A percentile compares a stretch with the other conserved stretches of the same genome.
These are phyloP conservation scores for Acromyrmex echinatior DNA, from an alignment of 1,140 invertebrate species.

Conservation along the genomic window DNA sequence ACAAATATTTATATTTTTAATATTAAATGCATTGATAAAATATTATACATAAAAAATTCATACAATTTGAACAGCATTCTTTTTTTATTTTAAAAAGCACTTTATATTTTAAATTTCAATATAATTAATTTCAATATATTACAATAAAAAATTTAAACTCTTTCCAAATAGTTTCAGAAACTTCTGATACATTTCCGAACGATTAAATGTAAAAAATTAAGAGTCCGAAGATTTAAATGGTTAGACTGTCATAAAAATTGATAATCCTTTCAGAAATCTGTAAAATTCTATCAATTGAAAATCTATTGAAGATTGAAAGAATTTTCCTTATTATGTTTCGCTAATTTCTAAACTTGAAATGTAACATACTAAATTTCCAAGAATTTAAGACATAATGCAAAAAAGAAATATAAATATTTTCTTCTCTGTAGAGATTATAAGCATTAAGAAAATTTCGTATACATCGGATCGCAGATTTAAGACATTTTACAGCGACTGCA, in stretches of 20 bases:
- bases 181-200: not conserved
- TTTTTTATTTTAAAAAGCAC: not conserved
- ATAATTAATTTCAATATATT: not conserved
- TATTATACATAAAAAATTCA: slow-evolving; percentile 12
- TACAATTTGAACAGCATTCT: not conserved
- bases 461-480: slow-evolving; percentile 17
- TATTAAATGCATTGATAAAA: not conserved
- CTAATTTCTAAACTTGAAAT: not conserved
- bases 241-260: not conserved
- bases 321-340: not conserved
- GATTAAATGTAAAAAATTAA: not conserved
- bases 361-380: not conserved
- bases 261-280: not conserved
- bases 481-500: not conserved
- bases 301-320: not conserved
- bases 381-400: not conserved
- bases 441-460: not conserved
- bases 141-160: not conserved
- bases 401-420: slow-evolving; percentile 1
- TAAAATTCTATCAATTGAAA: not conserved
- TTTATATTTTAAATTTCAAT: not conserved
- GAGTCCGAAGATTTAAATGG: not conserved
- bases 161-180: not conserved
- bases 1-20: not conserved
- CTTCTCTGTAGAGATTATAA: not conserved